phyloP scores from a whole-genome alignment of 1,140 invertebrate genomes.

The Sweltsa coloradensis region DNA sequence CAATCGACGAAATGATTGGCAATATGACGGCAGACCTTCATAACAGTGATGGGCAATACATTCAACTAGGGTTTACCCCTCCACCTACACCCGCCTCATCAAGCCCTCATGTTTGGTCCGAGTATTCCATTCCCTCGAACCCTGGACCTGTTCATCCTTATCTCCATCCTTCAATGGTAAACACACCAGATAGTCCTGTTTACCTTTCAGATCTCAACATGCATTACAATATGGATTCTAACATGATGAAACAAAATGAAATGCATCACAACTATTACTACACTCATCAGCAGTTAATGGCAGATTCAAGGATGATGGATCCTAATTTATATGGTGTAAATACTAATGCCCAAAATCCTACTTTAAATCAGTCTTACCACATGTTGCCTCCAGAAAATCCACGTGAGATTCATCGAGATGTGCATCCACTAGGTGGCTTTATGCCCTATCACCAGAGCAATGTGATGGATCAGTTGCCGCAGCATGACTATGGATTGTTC shows the following conservation, averaged over 20 bases:
- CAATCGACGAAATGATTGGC: slow-evolving; percentile 47
- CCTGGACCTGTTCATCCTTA: slow-evolving; percentile 1
- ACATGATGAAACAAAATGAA: slow-evolving; percentile 8
- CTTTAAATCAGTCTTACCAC: slow-evolving; percentile 8
- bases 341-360: slow-evolving; percentile 17
- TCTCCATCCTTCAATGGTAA: slow-evolving; percentile 4
- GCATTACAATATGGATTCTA: not conserved
- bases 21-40: slow-evolving; percentile 46
- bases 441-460: slow-evolving; percentile 13
- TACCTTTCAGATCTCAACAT: not conserved
- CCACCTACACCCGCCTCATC: slow-evolving; percentile 24
- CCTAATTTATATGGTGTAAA: slow-evolving; percentile 32
- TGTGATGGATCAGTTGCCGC: slow-evolving; percentile 29
- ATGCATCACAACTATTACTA: slow-evolving; percentile 9
- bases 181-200: slow-evolving; percentile 6
- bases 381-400: slow-evolving; percentile 2
- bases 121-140: slow-evolving; percentile 22
- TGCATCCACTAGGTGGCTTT: slow-evolving; percentile 6
- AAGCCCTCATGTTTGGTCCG: slow-evolving; percentile 26
- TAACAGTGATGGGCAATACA: slow-evolving; percentile 41
- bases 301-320: slow-evolving; percentile 34
- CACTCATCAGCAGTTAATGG: slow-evolving; percentile 23
- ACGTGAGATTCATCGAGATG: not conserved
- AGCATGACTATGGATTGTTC: slow-evolving; percentile 24
- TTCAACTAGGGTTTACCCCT: slow-evolving; percentile 36